These are phyloP conservation scores for Ceratothoa steindachneri DNA, from an alignment of 2,888 invertebrate genomes.

Conservation along the genomic window DNA sequence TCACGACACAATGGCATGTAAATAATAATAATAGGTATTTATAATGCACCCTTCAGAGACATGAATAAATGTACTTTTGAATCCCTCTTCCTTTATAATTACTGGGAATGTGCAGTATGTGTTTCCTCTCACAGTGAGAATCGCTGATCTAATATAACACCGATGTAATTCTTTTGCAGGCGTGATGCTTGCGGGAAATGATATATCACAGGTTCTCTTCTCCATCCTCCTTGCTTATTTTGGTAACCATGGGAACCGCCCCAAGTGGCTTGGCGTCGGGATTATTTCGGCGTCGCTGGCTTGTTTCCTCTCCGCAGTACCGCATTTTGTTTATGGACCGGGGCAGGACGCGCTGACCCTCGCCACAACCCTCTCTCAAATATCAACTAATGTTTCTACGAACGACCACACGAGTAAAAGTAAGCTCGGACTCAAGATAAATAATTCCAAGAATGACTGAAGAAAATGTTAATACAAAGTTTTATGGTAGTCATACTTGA, in stretches of 20 bases:
- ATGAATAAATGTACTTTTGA: too few relatives aligned
- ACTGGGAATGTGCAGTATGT: too few relatives aligned
- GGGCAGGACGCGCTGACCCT: constrained; percentile 37
- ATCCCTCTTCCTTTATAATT: too few relatives aligned
- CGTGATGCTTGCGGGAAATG: constrained; percentile 60
- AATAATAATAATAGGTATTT: too few relatives aligned
- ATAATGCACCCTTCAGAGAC: too few relatives aligned
- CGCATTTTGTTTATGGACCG: constrained; percentile 43
- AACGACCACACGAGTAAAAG: not conserved
- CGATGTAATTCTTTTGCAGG: constrained; percentile 23
- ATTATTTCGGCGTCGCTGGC: constrained; percentile 29
- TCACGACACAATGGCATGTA: too few relatives aligned
- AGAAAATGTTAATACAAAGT: too few relatives aligned
- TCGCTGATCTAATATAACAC: not conserved
- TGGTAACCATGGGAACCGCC: constrained; percentile 42
- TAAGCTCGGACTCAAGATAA: too few relatives aligned
- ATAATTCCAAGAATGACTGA: too few relatives aligned
- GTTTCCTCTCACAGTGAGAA: too few relatives aligned
- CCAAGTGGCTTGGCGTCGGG: constrained; percentile 45
- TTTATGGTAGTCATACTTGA: too few relatives aligned
- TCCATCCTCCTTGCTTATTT: constrained; percentile 41
- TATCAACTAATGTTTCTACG: not conserved
- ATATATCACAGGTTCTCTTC: constrained; percentile 66
- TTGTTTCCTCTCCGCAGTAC: constrained; percentile 37
- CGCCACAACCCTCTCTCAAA: not conserved